Base-by-base conservation (phyloP, 1,140 invertebrate species). In the Zaprionus lachaisei region DNA sequence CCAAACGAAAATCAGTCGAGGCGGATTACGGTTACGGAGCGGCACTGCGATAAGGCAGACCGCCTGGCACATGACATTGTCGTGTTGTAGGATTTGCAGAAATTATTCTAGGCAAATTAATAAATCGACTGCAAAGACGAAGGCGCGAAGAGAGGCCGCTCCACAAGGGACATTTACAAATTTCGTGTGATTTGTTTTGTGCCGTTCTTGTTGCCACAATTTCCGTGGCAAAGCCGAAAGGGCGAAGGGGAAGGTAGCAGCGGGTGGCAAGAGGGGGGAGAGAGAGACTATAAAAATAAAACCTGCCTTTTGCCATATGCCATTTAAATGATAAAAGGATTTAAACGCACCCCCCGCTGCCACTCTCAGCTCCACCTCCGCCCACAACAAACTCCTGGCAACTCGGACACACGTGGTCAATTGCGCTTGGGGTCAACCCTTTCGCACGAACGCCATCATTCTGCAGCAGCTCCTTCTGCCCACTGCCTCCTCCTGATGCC, bases 321-420 rank as follows among this genome's bases (percentile, higher is more conserved):
- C 85, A 90, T 90, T 90, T 90, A 90, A 90, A 90, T 90, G 85
- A 90, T 90, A 90, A 90, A 90, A 85, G 85, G 85, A 90, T 90
- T 90, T 85, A 11, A 68, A 31, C 57, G 44, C 47, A n/a, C 54
- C 28, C 58, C 62, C 67, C 47, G 49, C 62, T 9, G 7, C 28
- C 26, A 28, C 26, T 6, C 26, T 28, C 6, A 28, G 28, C 28
- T 31, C 38, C 28, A 55, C 51, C 68, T 66, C 64, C n/a, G 47
- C 77, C 73, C 72, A 68, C 54, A 80, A 62, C 58, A 62, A 68
- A 47, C 41, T 24, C n/a, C 54, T 80, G 84, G 76, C 79, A 79
- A 17, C 41, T 17, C 81, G 81, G 20, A 51, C 85, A 84, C 79
- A 90, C 86, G 81, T 90, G 86, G 86, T 90, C 86, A 91, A 90